Base-by-base conservation (phyloP, 2,797 vertebrate species). In the Protosalanx chinensis region DNA sequence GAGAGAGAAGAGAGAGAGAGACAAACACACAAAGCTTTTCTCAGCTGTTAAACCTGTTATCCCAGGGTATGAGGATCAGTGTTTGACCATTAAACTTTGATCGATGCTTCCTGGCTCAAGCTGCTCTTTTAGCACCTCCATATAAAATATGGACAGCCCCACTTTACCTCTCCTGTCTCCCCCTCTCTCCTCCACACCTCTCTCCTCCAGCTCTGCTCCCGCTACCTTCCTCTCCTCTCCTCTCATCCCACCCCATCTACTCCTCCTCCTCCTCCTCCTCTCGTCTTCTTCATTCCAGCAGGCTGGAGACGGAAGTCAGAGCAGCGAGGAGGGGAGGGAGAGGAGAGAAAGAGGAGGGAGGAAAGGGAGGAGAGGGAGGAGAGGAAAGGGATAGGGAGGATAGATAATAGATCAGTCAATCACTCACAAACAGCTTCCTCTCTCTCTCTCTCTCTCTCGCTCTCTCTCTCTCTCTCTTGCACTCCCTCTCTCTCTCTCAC, bases 71-170 rank as follows among this genome's bases (percentile, higher is more conserved):
- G n/a, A 51, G 72, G 66, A 79, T 86, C 64, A 70, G 66, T 82
- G 75, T 56, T 77, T 75, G 77, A 67, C 70, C 74, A 79, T 86
- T 83, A 81, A 81, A 84, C 67, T 83, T 86, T 80, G 79, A 84
- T 70, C 30, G 72, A 70, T 72, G 51, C 58, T 72, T 46, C 62
- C 73, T 81, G 76, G 76, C 73, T 72, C 60, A 66, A 68, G 75
- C 49, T 3, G 12, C 69, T 81, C 67, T 76, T 82, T 83, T 79
- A 63, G 79, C 76, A 82, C 76, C 68, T 79, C 53, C 67, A 33
- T 66, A 72, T 64, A 57, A 56, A 33, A 79, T 72, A 82, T 67
- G 60, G 80, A 66, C 76, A 68, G 29, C 6, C 27, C 51, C 66
- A 56, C 66, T 68, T 57, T 15, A n/a, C n/a, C 27, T 29, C n/a